Evolutionary conservation across 2,113 vertebrate genomes (phyloP).

Genomic region (Petrocephalus microphthalmus): DNA sequence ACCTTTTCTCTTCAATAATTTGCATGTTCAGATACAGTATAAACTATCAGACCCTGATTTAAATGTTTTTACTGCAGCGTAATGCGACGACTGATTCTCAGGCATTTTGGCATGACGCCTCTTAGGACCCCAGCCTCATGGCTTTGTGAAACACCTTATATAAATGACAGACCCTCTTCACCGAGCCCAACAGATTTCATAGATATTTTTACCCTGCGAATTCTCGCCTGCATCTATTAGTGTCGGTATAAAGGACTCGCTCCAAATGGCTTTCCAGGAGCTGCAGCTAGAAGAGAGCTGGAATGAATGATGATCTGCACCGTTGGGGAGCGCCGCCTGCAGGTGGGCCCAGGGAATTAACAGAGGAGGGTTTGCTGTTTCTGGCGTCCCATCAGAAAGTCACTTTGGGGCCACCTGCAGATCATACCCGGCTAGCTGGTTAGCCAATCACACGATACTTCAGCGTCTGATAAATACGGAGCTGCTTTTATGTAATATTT

Average conservation of each 20-base stretch:
- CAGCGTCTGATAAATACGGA: too few relatives aligned
- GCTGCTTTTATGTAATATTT: too few relatives aligned
- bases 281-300: too few relatives aligned
- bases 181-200: not conserved
- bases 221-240: not conserved
- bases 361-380: not conserved
- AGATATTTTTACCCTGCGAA: not conserved
- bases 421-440: too few relatives aligned
- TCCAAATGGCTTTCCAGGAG: not conserved
- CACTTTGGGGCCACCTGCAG: not conserved
- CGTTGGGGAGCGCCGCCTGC: not conserved
- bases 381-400: not conserved
- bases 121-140: not conserved
- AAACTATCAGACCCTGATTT: not conserved
- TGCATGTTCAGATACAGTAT: not conserved
- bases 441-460: too few relatives aligned
- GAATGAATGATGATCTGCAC: not conserved
- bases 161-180: not conserved
- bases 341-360: not conserved
- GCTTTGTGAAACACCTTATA: not conserved
- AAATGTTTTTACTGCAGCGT: not conserved
- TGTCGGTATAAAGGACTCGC: not conserved
- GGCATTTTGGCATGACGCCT: not conserved
- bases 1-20: not conserved
- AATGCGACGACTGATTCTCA: not conserved